Base-by-base conservation (phyloP, 2,888 invertebrate species). In the Allolobophora icterica region DNA sequence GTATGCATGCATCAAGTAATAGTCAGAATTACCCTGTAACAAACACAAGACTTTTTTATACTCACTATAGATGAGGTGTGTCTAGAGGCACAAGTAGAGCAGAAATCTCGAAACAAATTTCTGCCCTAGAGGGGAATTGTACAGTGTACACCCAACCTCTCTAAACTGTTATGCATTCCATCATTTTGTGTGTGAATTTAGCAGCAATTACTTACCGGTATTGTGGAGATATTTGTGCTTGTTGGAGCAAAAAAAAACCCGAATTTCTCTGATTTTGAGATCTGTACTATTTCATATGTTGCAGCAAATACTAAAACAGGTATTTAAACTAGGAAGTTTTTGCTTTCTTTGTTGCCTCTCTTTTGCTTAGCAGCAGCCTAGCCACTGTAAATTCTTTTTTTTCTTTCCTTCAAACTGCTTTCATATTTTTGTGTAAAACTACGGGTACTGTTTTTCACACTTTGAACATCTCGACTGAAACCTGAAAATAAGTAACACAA, bases 261-360 rank as follows among this genome's bases (percentile, higher is more conserved):
- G 3, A n/a, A 30, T 71, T 71, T 71, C 8, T 71, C 11, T 71
- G 71, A 71, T 71, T 71, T 30, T n/a, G 71, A n/a, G 8, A 71
- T 71, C n/a, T 71, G 71, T 71, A n/a, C 71, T 71, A 71, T 24
- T 71, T 71, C n/a, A 71, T 71, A 71, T 71, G 71, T 71, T 71
- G 71, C 71, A 71, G 71, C 71, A 71, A 71, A n/a, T 71, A 71
- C 71, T n/a, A n/a, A 71, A 71, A 71, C 30, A 71, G 71, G 71
- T 71, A 71, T 71, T 71, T n/a, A 71, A 71, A 71, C 30, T 71
- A 71, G 71, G 4, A 30, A n/a, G 11, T 71, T 71, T 8, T n/a
- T 71, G 71, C 71, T 71, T 71, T 71, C 30, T 8, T 8, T 71
- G 30, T 30, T 71, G 30, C 24, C 5, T 71, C n/a, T 71, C n/a